These are phyloP conservation scores for Chelmon rostratus DNA, from an alignment of 2,797 vertebrate genomes.

Conservation along the genomic window DNA sequence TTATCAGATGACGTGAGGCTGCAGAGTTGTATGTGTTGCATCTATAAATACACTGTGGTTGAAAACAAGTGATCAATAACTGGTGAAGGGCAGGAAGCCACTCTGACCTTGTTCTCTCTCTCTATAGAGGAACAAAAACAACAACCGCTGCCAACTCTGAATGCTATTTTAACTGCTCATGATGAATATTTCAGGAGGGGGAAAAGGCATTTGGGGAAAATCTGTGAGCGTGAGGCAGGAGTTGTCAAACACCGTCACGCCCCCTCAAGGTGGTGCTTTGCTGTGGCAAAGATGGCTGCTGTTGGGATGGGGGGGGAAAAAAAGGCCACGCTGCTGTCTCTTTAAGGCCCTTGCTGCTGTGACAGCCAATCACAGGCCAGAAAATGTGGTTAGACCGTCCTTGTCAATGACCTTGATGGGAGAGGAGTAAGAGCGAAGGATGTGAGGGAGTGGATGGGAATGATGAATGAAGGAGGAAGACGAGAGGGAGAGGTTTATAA, in stretches of 20 bases:
- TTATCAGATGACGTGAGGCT: background rate
- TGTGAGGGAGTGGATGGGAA: conserved; percentile 29
- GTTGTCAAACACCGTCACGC: conserved; percentile 26
- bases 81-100: conserved; percentile 33
- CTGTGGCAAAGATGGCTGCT: conserved; percentile 61
- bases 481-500: conserved; percentile 23
- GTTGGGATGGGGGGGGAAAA: background rate
- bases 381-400: conserved; percentile 65
- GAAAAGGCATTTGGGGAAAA: conserved; percentile 36
- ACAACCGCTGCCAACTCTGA: background rate
- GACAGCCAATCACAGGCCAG: conserved; percentile 69
- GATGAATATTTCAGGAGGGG: conserved; percentile 50
- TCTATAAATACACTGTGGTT: conserved; percentile 55
- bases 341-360: conserved; percentile 77
- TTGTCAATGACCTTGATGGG: conserved; percentile 81
- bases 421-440: conserved; percentile 40
- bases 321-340: conserved; percentile 58
- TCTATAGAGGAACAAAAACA: background rate
- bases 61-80: conserved; percentile 58
- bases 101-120: conserved; percentile 41
- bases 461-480: conserved; percentile 43
- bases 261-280: conserved; percentile 34
- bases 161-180: background rate
- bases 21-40: conserved; percentile 7
- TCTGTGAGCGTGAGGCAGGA: conserved; percentile 25